Evolutionary conservation across 2,888 invertebrate genomes (phyloP), one percentile per base, ranked within the genome.

Genomic region (Tortricodes alternella): DNA sequence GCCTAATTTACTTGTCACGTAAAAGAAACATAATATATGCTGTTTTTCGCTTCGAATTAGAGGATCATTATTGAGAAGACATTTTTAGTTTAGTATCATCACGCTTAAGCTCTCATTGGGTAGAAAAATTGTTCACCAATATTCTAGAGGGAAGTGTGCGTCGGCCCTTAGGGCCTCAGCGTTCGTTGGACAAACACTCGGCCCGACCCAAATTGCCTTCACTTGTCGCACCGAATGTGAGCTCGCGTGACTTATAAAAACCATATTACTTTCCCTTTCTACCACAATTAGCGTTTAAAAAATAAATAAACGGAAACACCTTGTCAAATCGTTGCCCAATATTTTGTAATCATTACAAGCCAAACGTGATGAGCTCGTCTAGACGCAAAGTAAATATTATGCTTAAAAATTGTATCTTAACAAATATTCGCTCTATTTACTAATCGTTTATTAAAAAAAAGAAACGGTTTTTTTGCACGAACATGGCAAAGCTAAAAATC

Each of bases 171-270:
- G 46, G 39, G 21, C 46, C 62, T 58, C 49, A 52, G 53, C 43
- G 59, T 50, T 59, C 68, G 63, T 68, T 73, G 71, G 64, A 69
- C 74, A 83, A 84, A 84, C 81, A 80, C 78, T 80, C 70, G 61
- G 65, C 65, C 67, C 74, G 73, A 73, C 76, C 79, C 67, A 77
- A 79, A 84, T 83, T 78, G 73, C 74, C 77, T 65, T 78, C 76
- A 74, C 78, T 79, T 79, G 80, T 82, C 80, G 76, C 74, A 71
- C 43, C 29, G 46, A 62, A 62, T 52, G 60, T 55, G 61, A 56
- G 65, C 70, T 78, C 70, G 76, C 77, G 78, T 80, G 77, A 78
- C 80, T 72, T 65, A 71, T 72, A 68, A 71, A 80, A 74, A 71
- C 62, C 64, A 68, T 74, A 70, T 74, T 70, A 69, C 71, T 73